Evolutionary conservation across 2,797 vertebrate genomes (phyloP).

Genomic region (Nothura maculosa): DNA sequence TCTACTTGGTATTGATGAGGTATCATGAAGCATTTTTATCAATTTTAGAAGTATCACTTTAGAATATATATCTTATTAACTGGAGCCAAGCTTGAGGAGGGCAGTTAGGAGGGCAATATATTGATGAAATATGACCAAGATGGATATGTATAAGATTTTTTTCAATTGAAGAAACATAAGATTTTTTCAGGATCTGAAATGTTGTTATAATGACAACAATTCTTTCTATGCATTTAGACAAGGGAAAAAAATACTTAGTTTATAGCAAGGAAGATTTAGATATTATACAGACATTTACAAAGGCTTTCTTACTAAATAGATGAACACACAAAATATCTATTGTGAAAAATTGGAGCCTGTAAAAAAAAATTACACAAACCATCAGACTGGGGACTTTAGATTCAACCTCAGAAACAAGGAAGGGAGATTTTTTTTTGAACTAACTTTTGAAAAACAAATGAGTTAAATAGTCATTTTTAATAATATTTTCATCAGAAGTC

Average conservation of each 20-base stretch:
- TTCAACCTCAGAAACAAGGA: not conserved
- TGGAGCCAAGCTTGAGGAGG: not conserved
- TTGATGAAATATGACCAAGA: not conserved
- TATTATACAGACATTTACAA: too few species aligned
- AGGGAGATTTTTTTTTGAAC: fast-evolving
- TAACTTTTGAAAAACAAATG: not conserved
- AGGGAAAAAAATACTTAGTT: not conserved
- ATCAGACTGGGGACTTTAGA: not conserved
- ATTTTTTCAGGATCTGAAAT: not conserved
- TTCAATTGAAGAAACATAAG: not conserved
- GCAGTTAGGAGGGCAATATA: not conserved
- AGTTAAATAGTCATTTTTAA: not conserved
- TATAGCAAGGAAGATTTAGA: not conserved
- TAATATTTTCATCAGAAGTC: not conserved
- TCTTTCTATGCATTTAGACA: not conserved
- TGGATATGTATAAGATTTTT: not conserved
- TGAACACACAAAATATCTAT: not conserved
- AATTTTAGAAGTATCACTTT: not conserved
- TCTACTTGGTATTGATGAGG: not conserved
- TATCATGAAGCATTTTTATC: not conserved
- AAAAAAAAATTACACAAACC: not conserved
- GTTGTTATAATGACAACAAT: not conserved
- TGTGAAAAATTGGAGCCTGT: not conserved
- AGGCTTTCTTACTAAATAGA: not conserved
- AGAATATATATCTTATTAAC: not conserved